Conservation (phyloP, 2,888 invertebrate species). For the Hydraecia micacea region DNA sequence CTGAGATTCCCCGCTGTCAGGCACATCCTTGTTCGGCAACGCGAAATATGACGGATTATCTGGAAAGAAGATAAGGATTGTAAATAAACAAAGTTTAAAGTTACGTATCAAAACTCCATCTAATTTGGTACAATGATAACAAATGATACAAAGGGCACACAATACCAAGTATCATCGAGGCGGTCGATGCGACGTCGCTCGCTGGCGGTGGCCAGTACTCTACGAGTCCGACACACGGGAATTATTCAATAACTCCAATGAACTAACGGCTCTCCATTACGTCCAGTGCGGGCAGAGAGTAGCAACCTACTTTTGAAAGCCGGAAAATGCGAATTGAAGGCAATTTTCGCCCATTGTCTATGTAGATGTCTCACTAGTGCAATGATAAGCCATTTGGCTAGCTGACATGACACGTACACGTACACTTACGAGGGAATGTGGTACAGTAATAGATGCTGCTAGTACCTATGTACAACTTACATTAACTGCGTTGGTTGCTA, state of each 20-base stretch:
- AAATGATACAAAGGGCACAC: slow-evolving; percentile 53
- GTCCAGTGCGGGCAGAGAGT: slow-evolving; percentile 82
- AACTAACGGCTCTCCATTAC: slow-evolving; percentile 88
- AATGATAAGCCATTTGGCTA: slow-evolving; percentile 62
- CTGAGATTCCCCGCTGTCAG: slow-evolving; percentile 77
- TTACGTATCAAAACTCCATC: neutral
- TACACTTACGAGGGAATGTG: slow-evolving; percentile 27
- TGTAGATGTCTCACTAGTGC: slow-evolving; percentile 67
- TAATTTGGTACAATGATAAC: slow-evolving; percentile 6
- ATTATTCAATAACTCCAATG: slow-evolving; percentile 90
- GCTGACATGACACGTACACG: slow-evolving; percentile 33
- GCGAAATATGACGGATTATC: slow-evolving; percentile 95
- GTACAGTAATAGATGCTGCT: slow-evolving; percentile 26
- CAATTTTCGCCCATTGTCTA: slow-evolving; percentile 85
- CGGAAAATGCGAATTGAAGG: slow-evolving; percentile 90
- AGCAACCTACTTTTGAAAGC: slow-evolving; percentile 88
- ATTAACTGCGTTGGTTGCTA: slow-evolving; percentile 22
- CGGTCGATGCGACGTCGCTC: slow-evolving; percentile 67
- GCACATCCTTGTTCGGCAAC: slow-evolving; percentile 89
- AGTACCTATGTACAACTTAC: slow-evolving; percentile 15
- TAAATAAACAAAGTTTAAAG: slow-evolving; percentile 31
- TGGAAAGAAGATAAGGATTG: slow-evolving; percentile 82
- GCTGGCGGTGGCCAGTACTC: slow-evolving; percentile 68
- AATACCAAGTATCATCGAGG: slow-evolving; percentile 76
- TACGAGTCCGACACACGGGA: slow-evolving; percentile 79